These are phyloP conservation scores for Camponotus vicinus DNA, from an alignment of 1,140 invertebrate species.

Conservation along the genomic window DNA sequence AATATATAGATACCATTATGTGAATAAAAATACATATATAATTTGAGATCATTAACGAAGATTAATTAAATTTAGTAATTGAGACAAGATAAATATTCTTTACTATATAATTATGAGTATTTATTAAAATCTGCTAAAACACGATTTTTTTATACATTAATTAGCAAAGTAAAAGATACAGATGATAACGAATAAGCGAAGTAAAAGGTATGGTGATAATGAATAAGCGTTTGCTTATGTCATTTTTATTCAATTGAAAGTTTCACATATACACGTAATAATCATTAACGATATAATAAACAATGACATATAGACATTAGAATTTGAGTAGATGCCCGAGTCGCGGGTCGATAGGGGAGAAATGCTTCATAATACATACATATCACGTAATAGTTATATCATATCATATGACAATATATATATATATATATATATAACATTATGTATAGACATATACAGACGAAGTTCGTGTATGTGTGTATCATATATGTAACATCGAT, in stretches of 20 bases:
- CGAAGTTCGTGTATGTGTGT: conserved; percentile 67
- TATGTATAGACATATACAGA: conserved; percentile 77
- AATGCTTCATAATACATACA: conserved; percentile 72
- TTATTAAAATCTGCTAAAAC: too few relatives aligned
- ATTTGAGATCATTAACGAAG: too few relatives aligned
- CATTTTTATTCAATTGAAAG: conserved; percentile 73
- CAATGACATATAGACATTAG: conserved; percentile 76
- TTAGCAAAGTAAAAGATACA: too few relatives aligned
- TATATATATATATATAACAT: conserved; percentile 69
- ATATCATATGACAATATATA: conserved; percentile 61
- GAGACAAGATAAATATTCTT: too few relatives aligned
- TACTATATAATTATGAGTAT: too few relatives aligned
- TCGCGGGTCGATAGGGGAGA: conserved; percentile 63
- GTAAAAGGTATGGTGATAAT: not conserved
- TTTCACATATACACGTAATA: conserved; percentile 74
- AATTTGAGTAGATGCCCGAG: conserved; percentile 66
- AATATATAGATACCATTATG: too few relatives aligned
- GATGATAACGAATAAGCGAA: not conserved
- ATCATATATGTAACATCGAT: conserved; percentile 67
- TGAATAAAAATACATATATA: too few relatives aligned
- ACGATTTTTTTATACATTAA: too few relatives aligned
- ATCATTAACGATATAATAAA: conserved; percentile 77
- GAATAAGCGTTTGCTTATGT: conserved; percentile 62
- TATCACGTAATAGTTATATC: conserved; percentile 71
- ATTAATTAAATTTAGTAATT: too few relatives aligned